Evolutionary conservation across 2,797 vertebrate genomes (phyloP), one percentile per base, ranked within the genome.

Genomic region (Malurus leucopterus): DNA sequence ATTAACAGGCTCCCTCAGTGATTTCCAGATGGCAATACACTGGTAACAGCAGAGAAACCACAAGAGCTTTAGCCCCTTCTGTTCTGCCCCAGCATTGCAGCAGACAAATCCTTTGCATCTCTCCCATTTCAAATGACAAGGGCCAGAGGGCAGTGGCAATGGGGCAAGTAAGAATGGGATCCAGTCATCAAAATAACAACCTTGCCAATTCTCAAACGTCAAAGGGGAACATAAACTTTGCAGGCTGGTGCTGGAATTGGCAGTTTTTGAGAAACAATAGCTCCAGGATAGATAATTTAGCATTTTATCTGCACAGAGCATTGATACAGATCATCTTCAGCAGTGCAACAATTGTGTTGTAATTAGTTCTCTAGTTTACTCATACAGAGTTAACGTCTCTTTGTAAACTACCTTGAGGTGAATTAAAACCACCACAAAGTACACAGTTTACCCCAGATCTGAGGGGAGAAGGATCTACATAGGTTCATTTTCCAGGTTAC

Each of bases 1-100:
- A 91, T 92, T 93, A 92, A 58, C 91, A 90, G 69, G 58, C 89
- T 92, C 68, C 55, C 59, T 88, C 74, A 20, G 92, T 59, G 68
- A 84, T 84, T 93, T 89, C 92, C 93, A 93, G 85, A 77, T 92
- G 92, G 91, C 55, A 92, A 43, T 47, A 55, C 1, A 2, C 32
- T 84, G 54, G 71, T 62, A 93, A 88, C 15, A 69, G 77, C 34
- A 55, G 72, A 84, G 75, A 84, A 89, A 63, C 41, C 68, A n/a
- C 30, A 46, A 77, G n/a, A 88, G 51, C 22, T 67, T 76, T 68
- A 91, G 49, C 20, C 47, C 16, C 4, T 58, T 84, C 54, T 64
- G 23, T 70, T 72, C 71, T 38, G 36, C 46, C 40, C 71, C 13
- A 5, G 23, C 12, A 19, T 0, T 64, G 46, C 32, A 63, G 57